These are phyloP conservation scores for Eumerus sabulonum DNA, from an alignment of 2,888 invertebrate genomes.

Conservation along the genomic window DNA sequence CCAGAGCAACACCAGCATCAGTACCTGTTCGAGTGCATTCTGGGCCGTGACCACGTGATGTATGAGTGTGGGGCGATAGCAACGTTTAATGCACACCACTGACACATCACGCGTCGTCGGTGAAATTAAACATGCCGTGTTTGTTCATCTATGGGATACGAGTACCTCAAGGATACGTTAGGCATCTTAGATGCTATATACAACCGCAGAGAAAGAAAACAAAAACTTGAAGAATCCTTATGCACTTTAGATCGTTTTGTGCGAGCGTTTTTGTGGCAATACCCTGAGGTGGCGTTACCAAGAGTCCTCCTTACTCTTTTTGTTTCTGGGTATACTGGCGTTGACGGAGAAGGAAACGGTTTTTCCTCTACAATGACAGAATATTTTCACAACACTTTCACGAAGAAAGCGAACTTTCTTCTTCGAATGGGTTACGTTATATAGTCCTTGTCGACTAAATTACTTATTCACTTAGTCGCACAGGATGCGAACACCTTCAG, in stretches of 20 bases:
- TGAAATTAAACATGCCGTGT: slow-evolving; percentile 40
- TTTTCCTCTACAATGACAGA: not conserved
- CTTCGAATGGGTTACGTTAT: not conserved
- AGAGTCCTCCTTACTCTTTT: slow-evolving; percentile 3
- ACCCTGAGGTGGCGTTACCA: slow-evolving; percentile 17
- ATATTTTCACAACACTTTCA: slow-evolving; percentile 11
- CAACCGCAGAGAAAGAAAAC: slow-evolving; percentile 8
- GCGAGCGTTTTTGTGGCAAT: slow-evolving; percentile 21
- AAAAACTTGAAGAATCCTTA: slow-evolving; percentile 16
- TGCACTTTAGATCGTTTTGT: slow-evolving; percentile 29
- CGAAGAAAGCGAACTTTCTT: slow-evolving; percentile 10
- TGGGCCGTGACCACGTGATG: slow-evolving; percentile 20
- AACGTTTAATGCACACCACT: slow-evolving; percentile 56
- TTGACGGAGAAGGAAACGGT: too few relatives aligned
- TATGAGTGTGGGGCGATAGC: slow-evolving; percentile 6
- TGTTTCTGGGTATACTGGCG: not conserved
- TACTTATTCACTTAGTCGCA: slow-evolving; percentile 44
- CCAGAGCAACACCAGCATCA: too few relatives aligned
- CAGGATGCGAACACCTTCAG: slow-evolving; percentile 11
- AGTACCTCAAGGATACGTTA: slow-evolving; percentile 22
- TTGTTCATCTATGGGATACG: slow-evolving; percentile 2
- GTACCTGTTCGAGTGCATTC: slow-evolving; percentile 10
- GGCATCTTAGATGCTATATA: slow-evolving; percentile 3
- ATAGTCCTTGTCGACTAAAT: slow-evolving; percentile 10
- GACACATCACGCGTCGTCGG: slow-evolving; percentile 50